These are phyloP conservation scores for Poecile montanus DNA, from an alignment of 2,797 vertebrate species.

Conservation along the genomic window DNA sequence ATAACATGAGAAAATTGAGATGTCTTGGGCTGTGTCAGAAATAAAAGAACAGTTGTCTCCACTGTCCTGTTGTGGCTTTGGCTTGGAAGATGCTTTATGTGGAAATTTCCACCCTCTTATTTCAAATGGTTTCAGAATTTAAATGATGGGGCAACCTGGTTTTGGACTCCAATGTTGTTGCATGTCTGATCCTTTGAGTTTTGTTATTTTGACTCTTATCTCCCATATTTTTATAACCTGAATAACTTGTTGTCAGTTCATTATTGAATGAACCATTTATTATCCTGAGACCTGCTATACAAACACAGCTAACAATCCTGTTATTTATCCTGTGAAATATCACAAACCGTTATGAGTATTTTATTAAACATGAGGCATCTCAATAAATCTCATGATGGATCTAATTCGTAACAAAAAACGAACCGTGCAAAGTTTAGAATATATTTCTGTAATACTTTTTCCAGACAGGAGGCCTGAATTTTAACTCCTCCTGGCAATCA, in stretches of 20 bases:
- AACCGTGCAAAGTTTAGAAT: not conserved
- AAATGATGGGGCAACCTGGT: not conserved
- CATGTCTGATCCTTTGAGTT: not conserved
- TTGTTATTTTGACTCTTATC: slow-evolving; percentile 19
- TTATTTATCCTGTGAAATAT: slow-evolving; percentile 54
- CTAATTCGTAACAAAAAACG: slow-evolving; percentile 23
- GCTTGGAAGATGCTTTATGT: not conserved
- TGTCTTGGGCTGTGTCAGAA: not conserved
- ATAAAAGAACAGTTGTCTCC: not conserved
- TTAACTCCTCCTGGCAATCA: slow-evolving; percentile 1
- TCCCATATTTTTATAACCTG: slow-evolving; percentile 24
- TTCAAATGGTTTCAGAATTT: not conserved
- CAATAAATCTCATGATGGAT: slow-evolving; percentile 41
- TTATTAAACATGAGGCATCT: slow-evolving; percentile 56
- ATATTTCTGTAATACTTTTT: slow-evolving; percentile 1
- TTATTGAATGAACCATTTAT: slow-evolving; percentile 36
- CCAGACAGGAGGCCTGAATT: not conserved
- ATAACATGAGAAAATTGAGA: slow-evolving; percentile 38
- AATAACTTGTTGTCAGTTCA: slow-evolving; percentile 30
- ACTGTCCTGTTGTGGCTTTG: not conserved
- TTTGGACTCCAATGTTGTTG: not conserved
- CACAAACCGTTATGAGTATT: slow-evolving; percentile 29
- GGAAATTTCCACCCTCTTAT: slow-evolving; percentile 28
- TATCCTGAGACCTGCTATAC: slow-evolving; percentile 32
- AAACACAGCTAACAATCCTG: slow-evolving; percentile 11